A percentile compares a stretch with the other conserved stretches of the same genome.
These are phyloP conservation scores for Remorina albescens DNA, from an alignment of 2,797 vertebrate genomes.

Conservation along the genomic window DNA sequence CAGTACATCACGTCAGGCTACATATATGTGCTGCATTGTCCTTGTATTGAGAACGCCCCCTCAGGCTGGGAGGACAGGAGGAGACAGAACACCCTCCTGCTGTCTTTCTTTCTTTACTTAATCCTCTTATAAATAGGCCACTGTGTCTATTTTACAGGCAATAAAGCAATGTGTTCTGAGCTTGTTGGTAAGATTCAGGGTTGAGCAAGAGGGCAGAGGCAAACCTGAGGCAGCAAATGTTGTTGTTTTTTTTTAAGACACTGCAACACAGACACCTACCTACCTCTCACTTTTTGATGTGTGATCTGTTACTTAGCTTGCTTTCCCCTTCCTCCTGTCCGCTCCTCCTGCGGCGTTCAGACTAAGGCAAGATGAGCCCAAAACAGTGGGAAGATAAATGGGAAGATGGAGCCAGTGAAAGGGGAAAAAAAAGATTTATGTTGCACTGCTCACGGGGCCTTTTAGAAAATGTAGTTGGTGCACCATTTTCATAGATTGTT, in stretches of 20 bases:
- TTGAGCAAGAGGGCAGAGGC: conserved; percentile 53
- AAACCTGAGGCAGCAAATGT: conserved; percentile 60
- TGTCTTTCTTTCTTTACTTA: conserved; percentile 76
- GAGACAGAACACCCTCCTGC: conserved; percentile 65
- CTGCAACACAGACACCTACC: conserved; percentile 27
- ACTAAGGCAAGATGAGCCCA: conserved; percentile 43
- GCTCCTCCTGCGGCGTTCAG: conserved; percentile 26
- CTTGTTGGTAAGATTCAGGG: conserved; percentile 57
- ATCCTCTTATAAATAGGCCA: conserved; percentile 85
- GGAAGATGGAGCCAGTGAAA: conserved; percentile 24
- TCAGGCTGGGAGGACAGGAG: conserved; percentile 64
- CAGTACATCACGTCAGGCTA: conserved; percentile 53
- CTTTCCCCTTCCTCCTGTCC: conserved; percentile 2
- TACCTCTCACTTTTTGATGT: conserved; percentile 18
- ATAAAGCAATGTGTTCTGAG: conserved; percentile 79
- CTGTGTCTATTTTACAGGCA: conserved; percentile 84
- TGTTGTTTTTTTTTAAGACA: conserved; percentile 28
- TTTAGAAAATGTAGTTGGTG: conserved; percentile 45
- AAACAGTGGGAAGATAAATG: conserved; percentile 60
- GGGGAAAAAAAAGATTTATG: conserved; percentile 56
- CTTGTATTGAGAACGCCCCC: conserved; percentile 53
- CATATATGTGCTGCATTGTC: conserved; percentile 64
- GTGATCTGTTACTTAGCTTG: conserved; percentile 40
- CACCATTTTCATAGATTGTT: conserved; percentile 60
- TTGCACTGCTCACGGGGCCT: conserved; percentile 60